Conservation (phyloP, 2,113 vertebrate species). For the Chiloscyllium plagiosum region DNA sequence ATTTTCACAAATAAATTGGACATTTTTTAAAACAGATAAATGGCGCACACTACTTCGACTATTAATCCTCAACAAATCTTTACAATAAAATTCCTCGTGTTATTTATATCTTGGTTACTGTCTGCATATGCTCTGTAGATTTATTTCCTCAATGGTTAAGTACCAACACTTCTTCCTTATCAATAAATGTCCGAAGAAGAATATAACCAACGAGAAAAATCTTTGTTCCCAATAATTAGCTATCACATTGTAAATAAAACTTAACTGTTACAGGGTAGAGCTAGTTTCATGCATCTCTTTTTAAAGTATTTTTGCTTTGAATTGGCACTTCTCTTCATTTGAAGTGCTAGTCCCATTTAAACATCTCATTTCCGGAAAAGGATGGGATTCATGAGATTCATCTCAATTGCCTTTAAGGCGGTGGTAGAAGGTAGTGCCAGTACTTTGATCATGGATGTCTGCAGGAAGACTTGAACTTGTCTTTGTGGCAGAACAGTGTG, state of each 20-base stretch:
- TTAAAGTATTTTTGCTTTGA: too few relatives aligned
- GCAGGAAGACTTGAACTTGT: too few relatives aligned
- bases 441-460: too few relatives aligned
- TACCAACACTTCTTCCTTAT: not conserved
- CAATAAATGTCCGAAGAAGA: not conserved
- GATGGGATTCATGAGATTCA: too few relatives aligned
- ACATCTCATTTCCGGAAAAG: too few relatives aligned
- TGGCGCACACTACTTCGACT: not conserved
- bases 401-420: too few relatives aligned
- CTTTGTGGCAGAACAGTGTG: too few relatives aligned
- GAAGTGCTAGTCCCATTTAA: too few relatives aligned
- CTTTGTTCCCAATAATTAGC: not conserved
- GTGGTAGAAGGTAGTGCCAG: too few relatives aligned
- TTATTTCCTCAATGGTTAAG: not conserved
- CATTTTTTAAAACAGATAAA: not conserved
- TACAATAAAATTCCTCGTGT: not conserved
- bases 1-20: not conserved
- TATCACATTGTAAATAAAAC: not conserved
- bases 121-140: not conserved
- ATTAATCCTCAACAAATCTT: not conserved
- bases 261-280: not conserved
- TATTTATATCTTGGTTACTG: not conserved
- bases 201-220: not conserved
- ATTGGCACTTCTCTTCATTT: too few relatives aligned
- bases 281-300: too few relatives aligned